Conservation (phyloP, 2,113 vertebrate genomes). For the Apus apus region DNA sequence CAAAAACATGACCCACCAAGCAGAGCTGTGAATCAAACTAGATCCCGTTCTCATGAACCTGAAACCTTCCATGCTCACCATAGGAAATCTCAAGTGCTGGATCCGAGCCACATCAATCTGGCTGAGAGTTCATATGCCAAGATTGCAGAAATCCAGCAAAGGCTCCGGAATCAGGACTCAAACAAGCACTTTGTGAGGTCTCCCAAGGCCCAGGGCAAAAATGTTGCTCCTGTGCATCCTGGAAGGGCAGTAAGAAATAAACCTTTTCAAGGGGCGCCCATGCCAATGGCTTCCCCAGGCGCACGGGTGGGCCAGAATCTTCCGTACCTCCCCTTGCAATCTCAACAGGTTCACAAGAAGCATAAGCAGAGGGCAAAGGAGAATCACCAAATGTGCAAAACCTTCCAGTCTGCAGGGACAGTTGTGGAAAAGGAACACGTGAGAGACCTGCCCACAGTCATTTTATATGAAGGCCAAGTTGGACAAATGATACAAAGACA, state of each 20-base stretch:
- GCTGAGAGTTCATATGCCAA: constrained; percentile 74
- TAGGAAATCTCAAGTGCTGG: constrained; percentile 83
- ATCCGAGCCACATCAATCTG: constrained; percentile 75
- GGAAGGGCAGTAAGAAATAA: constrained; percentile 86
- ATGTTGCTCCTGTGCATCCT: constrained; percentile 71
- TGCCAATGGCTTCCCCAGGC: constrained; percentile 73
- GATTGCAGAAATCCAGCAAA: constrained; percentile 78
- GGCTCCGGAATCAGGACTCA: constrained; percentile 83
- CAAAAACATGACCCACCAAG: constrained; percentile 86
- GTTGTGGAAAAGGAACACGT: constrained; percentile 89
- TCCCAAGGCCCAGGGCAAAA: constrained; percentile 88
- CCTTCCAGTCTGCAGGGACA: constrained; percentile 78
- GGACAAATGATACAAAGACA: constrained; percentile 95
- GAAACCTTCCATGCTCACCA: constrained; percentile 87
- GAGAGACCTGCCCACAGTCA: constrained; percentile 85
- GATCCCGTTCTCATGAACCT: constrained; percentile 94
- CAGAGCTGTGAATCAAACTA: constrained; percentile 85
- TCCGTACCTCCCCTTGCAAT: constrained; percentile 82
- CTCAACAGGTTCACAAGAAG: constrained; percentile 87
- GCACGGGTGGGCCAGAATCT: constrained; percentile 78
- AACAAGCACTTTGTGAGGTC: constrained; percentile 89
- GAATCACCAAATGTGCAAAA: constrained; percentile 82
- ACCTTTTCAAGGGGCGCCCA: constrained; percentile 61
- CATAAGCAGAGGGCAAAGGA: constrained; percentile 94
- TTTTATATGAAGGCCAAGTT: constrained; percentile 90